Base-by-base conservation (phyloP, 2,888 invertebrate species). In the Acleris emargana region DNA sequence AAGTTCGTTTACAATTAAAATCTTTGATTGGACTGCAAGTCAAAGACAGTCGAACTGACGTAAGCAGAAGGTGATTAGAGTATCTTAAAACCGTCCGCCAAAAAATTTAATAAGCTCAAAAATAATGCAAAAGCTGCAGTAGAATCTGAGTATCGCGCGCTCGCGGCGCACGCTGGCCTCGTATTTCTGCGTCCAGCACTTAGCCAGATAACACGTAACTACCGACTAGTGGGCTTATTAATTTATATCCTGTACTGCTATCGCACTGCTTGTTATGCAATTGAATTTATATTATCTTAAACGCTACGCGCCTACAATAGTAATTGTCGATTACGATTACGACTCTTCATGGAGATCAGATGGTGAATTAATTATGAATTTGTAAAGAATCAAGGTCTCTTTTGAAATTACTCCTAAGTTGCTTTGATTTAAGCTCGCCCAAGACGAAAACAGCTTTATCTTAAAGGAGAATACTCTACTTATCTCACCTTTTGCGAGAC, bases 161-260 rank as follows among this genome's bases (percentile, higher is more conserved):
- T 38, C 55, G 28, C 7, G 59, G 59, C 59, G 59, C 64, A 55
- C 58, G 59, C 25, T 17, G 50, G 47, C 60, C 61, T 66, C 66
- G 68, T 68, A 68, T 62, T 45, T 75, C 72, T 71, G 75, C 77
- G 72, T 74, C 67, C 69, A 73, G 77, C 73, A 71, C 63, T 71
- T 63, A 60, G 60, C 68, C 74, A 78, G 76, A 74, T 81, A 77
- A 72, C 73, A 66, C 71, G 75, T 80, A 81, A 82, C 82, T 82
- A 82, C 81, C 77, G 76, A 80, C 76, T 79, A 75, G 78, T 75
- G 75, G 75, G 77, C 80, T 81, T 82, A 81, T 81, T 80, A 81
- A 81, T 82, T 82, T 72, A 76, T 76, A 76, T 76, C 78, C 76
- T 80, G 80, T 80, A 82, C 74, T 74, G 68, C 72, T 53, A 54